Base-by-base conservation (phyloP, 2,888 invertebrate species). In the Aleiodes alternator region DNA sequence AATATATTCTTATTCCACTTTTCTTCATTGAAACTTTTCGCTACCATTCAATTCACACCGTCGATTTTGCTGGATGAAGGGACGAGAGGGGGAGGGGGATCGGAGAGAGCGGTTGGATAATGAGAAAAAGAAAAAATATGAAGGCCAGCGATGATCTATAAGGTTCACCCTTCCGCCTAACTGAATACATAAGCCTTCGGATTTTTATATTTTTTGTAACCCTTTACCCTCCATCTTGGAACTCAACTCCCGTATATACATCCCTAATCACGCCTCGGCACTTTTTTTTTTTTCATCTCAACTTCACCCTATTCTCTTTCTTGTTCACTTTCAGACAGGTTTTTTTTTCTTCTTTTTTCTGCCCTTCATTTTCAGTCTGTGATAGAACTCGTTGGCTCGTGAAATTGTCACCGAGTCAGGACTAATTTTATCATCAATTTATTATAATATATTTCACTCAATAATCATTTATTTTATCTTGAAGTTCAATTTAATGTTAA, bases 141-240 rank as follows among this genome's bases (percentile, higher is more conserved):
- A 64, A 64, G 64, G 64, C 48, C 64, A 64, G 64, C 23, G 16
- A 48, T 43, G 64, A 64, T 16, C 43, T 64, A 43, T 9, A 64
- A 48, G 43, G 43, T 23, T 48, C 64, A 64, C 64, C 64, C 64
- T 64, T 64, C 64, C 64, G 14, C 48, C 4, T 23, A 14, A 12
- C 23, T 48, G 64, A 12, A 16, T 64, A 43, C 14, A 6, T 14
- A 7, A 59, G 59, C 59, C 59, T 59, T 59, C 12, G 38, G 34
- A 38, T 59, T 59, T 14, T 59, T 38, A 11, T 29, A 16, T 29
- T 29, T 29, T 29, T 29, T 29, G 11, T 23, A 8, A 7, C n/a
- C 64, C 64, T 64, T 48, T 48, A 64, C 64, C 64, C 64, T 48
- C 34, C 14, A 23, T 43, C 64, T 43, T 16, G 43, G 48, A 29